Percentiles rank a stretch among this genome's conserved stretches.
phyloP scores from a whole-genome alignment of 1,140 invertebrate genomes.

The Drosophila pruinosa region DNA sequence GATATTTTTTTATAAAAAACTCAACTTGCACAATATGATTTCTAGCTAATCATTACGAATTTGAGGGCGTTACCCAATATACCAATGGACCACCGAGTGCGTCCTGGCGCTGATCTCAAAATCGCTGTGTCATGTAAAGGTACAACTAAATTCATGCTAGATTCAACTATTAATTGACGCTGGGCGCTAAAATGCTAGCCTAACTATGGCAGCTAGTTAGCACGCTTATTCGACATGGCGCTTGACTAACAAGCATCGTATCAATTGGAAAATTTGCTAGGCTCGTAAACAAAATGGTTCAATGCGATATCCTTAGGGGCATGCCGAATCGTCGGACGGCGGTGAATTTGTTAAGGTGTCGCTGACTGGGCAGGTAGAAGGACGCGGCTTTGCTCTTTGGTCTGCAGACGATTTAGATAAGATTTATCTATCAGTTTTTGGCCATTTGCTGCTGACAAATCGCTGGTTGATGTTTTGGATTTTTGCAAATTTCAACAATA shows the following conservation, averaged over 20 bases:
- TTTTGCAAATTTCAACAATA: conserved; percentile 65
- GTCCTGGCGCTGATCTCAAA: conserved; percentile 5
- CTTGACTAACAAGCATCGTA: conserved; percentile 52
- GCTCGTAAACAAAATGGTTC: conserved; percentile 76
- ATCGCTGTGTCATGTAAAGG: conserved; percentile 55
- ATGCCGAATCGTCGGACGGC: conserved; percentile 58
- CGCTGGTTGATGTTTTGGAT: conserved; percentile 45
- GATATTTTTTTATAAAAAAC: neutral
- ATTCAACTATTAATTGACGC: conserved; percentile 53
- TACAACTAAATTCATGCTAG: conserved; percentile 61
- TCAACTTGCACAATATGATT: conserved; percentile 45
- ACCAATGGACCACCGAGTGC: conserved; percentile 47
- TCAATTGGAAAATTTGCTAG: conserved; percentile 78
- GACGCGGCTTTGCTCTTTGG: conserved; percentile 8
- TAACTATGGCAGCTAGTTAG: conserved; percentile 51
- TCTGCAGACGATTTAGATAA: conserved; percentile 60
- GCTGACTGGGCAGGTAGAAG: conserved; percentile 25
- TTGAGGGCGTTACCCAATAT: conserved; percentile 24
- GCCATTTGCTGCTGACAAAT: conserved; percentile 72
- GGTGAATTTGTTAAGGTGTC: conserved; percentile 51
- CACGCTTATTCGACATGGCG: conserved; percentile 71
- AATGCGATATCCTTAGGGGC: conserved; percentile 64
- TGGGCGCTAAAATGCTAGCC: conserved; percentile 61
- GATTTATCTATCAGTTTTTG: conserved; percentile 31
- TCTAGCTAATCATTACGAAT: conserved; percentile 66